Conservation (phyloP, 2,888 invertebrate species). For the Lasioglossum lativentre region DNA sequence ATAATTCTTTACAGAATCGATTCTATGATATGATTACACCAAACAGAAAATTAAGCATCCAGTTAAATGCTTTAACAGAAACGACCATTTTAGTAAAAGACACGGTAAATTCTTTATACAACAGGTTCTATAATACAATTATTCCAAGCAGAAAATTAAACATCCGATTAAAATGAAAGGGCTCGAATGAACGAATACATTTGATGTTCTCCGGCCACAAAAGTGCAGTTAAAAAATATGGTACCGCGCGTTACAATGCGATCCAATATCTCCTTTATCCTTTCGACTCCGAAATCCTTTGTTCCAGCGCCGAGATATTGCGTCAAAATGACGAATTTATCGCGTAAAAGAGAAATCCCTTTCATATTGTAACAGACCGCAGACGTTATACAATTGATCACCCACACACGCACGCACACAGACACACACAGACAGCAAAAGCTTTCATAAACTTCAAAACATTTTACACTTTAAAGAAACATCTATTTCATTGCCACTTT, state of each 20-base stretch:
- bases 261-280: not conserved
- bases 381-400: not conserved
- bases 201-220: not conserved
- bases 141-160: not conserved
- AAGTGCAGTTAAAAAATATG: not conserved
- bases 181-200: not conserved
- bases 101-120: not conserved
- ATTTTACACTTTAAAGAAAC: conserved; percentile 1
- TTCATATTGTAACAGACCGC: not conserved
- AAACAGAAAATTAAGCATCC: not conserved
- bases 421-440: not conserved
- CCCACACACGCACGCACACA: not conserved
- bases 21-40: too few species aligned
- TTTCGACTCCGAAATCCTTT: not conserved
- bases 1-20: too few species aligned
- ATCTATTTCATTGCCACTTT: not conserved
- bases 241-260: not conserved
- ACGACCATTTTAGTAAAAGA: not conserved
- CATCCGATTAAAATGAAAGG: not conserved
- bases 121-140: not conserved
- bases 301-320: not conserved
- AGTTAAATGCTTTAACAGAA: not conserved
- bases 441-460: not conserved
- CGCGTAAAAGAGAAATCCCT: not conserved
- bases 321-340: conserved; percentile 1